Evolutionary conservation across 35 echinoderm and acorn worm species (phyloP), one percentile per base, ranked within the genome.

Genomic region (Strongylocentrotus purpuratus): DNA sequence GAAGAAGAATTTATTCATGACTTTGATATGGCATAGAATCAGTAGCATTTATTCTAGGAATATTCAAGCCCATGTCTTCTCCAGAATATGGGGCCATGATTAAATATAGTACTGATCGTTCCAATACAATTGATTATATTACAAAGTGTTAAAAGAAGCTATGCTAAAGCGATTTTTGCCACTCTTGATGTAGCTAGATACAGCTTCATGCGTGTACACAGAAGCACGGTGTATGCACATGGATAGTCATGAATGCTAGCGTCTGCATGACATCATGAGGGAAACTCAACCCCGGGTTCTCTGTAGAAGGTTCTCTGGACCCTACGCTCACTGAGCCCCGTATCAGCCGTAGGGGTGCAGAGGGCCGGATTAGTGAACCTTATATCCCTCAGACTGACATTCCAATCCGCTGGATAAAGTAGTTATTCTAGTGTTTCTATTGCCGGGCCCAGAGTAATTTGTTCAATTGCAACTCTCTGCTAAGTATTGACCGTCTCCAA

Each of bases 401-500:
- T 93, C 46, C 91, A 93, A 93, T 93, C 91, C 8, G 32, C 65
- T 31, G 48, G 91, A 93, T 93, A 58, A 93, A 93, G 91, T 93
- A 58, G 91, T 93, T 93, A 48, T 93, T 93, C 91, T 93, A 93
- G 91, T 93, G 91, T 93, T 93, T 93, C 91, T n/a, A n/a, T n/a
- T n/a, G 91, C 91, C 87, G 1, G 46, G 91, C 91, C 87, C 9
- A 89, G 87, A 89, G 48, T 93, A 58, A 93, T 93, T 93, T 93
- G 91, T 31, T 89, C 65, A n/a, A 78, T 78, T 22, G 65, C 65
- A 78, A 78, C 65, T 28, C 52, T 78, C 65, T n/a, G 65, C 65
- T 78, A n/a, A n/a, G n/a, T n/a, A 78, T 78, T 78, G 65, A 78
- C 65, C 65, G 25, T 78, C 65, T 78, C 65, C 65, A 78, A 78